Base-by-base conservation (phyloP, 2,888 invertebrate genomes). In the Chaetogeoica ovagalla region DNA sequence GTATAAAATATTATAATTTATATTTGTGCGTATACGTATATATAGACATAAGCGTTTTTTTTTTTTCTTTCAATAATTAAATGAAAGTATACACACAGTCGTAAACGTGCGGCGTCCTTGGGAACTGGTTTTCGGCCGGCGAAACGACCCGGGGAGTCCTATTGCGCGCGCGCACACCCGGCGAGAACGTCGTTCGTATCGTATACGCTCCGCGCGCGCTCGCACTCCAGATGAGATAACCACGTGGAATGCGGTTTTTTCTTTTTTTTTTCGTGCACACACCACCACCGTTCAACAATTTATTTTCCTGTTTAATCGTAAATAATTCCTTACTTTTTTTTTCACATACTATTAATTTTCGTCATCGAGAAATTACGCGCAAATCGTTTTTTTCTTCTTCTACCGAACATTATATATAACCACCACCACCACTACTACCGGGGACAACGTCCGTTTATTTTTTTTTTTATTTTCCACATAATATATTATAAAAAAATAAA, bases 71-170 rank as follows among this genome's bases (percentile, higher is more conserved):
- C 23, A 77, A 77, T 77, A 68, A 76, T 76, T 66, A 76, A 79
- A 79, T 79, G 79, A 79, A 79, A 79, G 79, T 71, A 79, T 63
- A 37, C 17, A 37, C 37, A 17, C 15, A 60, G 57, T 8, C 6
- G 79, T 65, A 70, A 71, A 62, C 63, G n/a, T 59, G 71, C 23
- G 77, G 77, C 77, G 79, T 79, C 79, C 79, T 79, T 79, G 79
- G 63, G 63, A 71, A 79, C 79, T 21, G 71, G 79, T 79, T 79
- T 52, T 43, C 70, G 57, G 71, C 63, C 55, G 30, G 63, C 71
- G 55, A 70, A 77, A 63, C 79, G 63, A 60, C 30, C 30, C 30
- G 77, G 70, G 70, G 43, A 79, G 79, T 71, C 62, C 71, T 79
- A 69, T 70, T 79, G 63, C 63, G 70, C 60, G 21, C 2, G 37